Base-by-base conservation (phyloP, 2,888 invertebrate species). In the Corbicula japonica region DNA sequence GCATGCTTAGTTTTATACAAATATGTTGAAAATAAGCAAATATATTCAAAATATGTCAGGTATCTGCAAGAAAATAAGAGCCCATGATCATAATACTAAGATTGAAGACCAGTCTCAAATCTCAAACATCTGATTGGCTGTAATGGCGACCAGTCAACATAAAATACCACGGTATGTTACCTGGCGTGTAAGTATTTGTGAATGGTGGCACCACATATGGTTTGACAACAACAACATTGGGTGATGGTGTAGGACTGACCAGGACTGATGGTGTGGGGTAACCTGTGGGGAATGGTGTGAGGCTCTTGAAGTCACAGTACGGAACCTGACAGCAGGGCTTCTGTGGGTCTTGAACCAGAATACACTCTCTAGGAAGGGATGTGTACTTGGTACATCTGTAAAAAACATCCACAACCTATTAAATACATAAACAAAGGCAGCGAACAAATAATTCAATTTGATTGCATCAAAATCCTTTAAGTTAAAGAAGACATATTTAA, bases 291-390 rank as follows among this genome's bases (percentile, higher is more conserved):
- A 85, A 85, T 8, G 87, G 88, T 6, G 81, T 88, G 1, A 86
- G 86, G 71, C 86, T 86, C 52, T 76, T 48, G 50, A 81, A 87
- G 78, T 87, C 87, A 56, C 89, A 89, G 76, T 80, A 86, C n/a
- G 86, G 87, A 10, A 76, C 77, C 65, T 82, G 79, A 54, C 89
- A 89, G 75, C 89, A 89, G 18, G 79, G 84, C 44, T 89, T 83
- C 10, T 75, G 74, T 0, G 83, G 84, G 52, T 87, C 83, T 54
- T 83, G 80, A 10, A 87, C 63, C 71, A 88, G 70, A 28, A 82
- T 74, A 58, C 89, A 89, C 44, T 79, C 73, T 10, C 52, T 34
- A 4, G 84, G 80, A 15, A 87, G 66, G 21, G 68, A 72, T 23
- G 69, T 41, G 69, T 83, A 89, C n/a, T 70, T 73, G 10, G 78